Evolutionary conservation across 1,140 invertebrate species (phyloP).

Genomic region (Parapsyche elsis): DNA sequence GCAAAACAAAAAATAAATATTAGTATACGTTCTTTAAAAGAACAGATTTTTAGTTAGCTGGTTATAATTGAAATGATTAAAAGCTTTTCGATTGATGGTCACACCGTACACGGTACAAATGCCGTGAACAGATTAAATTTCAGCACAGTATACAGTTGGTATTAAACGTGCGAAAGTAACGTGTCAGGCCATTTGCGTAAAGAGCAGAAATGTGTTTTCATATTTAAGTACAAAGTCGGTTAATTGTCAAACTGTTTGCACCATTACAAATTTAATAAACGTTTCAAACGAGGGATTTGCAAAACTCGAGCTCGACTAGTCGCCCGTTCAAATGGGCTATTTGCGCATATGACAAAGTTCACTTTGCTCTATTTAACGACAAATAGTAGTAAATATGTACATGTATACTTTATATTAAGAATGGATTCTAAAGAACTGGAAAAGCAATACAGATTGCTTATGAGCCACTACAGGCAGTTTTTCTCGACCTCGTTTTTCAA

Average conservation of each 20-base stretch:
- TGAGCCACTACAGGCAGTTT: background rate
- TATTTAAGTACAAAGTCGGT: background rate
- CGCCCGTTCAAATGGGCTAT: background rate
- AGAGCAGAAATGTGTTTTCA: background rate
- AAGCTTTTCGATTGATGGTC: no score
- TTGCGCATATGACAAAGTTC: no score
- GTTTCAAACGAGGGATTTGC: background rate
- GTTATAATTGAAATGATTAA: no score
- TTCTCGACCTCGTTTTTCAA: background rate
- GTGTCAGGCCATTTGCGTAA: background rate
- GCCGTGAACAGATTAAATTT: no score
- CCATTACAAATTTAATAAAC: background rate
- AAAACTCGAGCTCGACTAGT: background rate
- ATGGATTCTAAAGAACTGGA: background rate
- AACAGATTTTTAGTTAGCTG: no score
- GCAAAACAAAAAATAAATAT: no score
- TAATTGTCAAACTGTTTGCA: background rate
- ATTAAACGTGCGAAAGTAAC: background rate
- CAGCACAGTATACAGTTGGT: no score
- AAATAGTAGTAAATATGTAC: no score
- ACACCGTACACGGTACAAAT: no score
- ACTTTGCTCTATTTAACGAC: no score
- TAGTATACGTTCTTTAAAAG: no score
- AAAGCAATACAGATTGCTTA: background rate
- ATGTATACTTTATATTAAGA: no score